These are phyloP conservation scores for Callosobruchus maculatus DNA, from an alignment of 2,888 invertebrate genomes.

Conservation along the genomic window DNA sequence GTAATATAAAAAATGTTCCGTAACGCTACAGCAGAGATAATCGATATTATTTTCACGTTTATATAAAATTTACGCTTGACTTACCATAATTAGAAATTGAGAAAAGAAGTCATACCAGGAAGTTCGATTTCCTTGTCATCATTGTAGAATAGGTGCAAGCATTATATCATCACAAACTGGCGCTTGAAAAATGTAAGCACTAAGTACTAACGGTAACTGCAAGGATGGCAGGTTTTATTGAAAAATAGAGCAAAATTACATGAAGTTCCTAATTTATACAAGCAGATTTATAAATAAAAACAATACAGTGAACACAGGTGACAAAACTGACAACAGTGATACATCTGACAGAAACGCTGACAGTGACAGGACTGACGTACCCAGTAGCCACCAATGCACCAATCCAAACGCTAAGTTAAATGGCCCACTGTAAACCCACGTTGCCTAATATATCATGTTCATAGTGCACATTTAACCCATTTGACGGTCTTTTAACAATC, in stretches of 20 bases:
- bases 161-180: background rate
- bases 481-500: too few relatives aligned
- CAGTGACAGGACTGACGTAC: too few relatives aligned
- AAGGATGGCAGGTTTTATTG: background rate
- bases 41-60: background rate
- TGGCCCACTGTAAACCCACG: too few relatives aligned
- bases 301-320: too few relatives aligned
- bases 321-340: background rate
- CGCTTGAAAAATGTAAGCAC: background rate
- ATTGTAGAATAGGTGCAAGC: background rate
- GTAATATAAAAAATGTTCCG: background rate
- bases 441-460: too few relatives aligned
- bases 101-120: background rate
- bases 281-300: background rate
- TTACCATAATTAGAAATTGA: background rate
- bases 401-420: too few relatives aligned
- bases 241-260: background rate
- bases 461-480: too few relatives aligned
- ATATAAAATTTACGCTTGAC: background rate
- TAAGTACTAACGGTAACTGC: background rate
- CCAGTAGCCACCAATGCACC: too few relatives aligned
- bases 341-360: too few relatives aligned
- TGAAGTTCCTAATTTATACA: background rate
- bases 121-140: background rate
- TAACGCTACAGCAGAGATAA: background rate